Percentiles rank a stretch among this genome's conserved stretches.
Evolutionary conservation across 2,888 invertebrate species (phyloP).

Genomic region (Agapetus fuscipes): DNA sequence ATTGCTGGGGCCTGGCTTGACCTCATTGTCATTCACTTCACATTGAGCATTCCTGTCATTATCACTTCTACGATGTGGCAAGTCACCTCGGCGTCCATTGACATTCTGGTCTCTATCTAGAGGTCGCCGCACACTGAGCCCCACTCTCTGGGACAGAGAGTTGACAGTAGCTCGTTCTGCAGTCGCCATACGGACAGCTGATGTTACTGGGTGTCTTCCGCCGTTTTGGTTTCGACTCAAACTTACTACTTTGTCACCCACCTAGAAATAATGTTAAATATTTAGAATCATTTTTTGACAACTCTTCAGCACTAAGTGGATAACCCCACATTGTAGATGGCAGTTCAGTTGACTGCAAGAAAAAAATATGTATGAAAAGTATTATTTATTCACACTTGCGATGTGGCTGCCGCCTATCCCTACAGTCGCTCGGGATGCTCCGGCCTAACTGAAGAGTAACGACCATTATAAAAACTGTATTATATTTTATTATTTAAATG

Average conservation of each 20-base stretch:
- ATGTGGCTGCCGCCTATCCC: too few relatives aligned
- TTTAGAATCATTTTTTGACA: neutral
- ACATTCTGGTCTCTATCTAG: constrained; percentile 62
- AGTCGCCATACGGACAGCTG: constrained; percentile 40
- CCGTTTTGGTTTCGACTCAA: constrained; percentile 53
- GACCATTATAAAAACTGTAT: too few relatives aligned
- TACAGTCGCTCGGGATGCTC: too few relatives aligned
- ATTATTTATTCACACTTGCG: too few relatives aligned
- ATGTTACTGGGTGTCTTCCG: constrained; percentile 45
- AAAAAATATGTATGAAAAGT: too few relatives aligned
- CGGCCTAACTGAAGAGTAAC: too few relatives aligned
- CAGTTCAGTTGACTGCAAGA: too few relatives aligned
- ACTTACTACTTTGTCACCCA: constrained; percentile 68
- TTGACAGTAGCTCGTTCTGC: constrained; percentile 34
- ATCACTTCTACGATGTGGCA: constrained; percentile 28
- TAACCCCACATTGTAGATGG: neutral
- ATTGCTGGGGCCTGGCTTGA: constrained; percentile 17
- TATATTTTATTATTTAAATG: too few relatives aligned
- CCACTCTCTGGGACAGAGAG: constrained; percentile 40
- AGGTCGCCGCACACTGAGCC: constrained; percentile 41
- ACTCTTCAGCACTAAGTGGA: neutral
- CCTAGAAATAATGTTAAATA: constrained; percentile 28
- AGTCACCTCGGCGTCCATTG: constrained; percentile 57
- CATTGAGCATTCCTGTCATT: constrained; percentile 18
- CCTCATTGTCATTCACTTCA: constrained; percentile 9